phyloP scores from a whole-genome alignment of 2,113 vertebrate genomes.

The Varanus komodoensis region DNA sequence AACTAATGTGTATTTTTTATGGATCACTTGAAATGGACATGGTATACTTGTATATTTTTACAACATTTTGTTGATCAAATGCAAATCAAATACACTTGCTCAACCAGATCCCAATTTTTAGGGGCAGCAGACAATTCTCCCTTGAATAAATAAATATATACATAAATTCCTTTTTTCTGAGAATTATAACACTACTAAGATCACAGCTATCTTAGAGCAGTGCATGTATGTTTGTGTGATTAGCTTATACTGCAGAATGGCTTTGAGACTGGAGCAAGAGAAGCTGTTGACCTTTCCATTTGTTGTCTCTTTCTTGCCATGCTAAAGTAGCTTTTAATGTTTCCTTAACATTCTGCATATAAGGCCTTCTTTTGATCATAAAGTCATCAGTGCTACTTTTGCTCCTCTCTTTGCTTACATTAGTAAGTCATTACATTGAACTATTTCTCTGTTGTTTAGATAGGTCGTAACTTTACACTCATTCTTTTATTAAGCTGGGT shows the following conservation, averaged over 20 bases:
- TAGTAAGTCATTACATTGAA: constrained; percentile 1
- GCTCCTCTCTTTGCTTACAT: background rate
- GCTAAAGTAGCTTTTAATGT: background rate
- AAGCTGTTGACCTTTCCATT: background rate
- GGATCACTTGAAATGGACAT: too few species aligned
- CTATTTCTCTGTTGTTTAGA: background rate
- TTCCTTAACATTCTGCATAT: background rate
- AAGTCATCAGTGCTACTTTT: background rate
- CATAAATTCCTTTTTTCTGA: too few species aligned
- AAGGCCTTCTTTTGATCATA: background rate
- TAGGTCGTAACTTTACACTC: background rate
- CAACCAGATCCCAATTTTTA: background rate
- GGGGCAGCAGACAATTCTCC: background rate
- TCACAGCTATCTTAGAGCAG: background rate
- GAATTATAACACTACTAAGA: background rate
- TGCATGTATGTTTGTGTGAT: background rate
- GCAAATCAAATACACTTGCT: background rate
- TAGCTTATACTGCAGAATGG: background rate
- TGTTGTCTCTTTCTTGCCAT: background rate
- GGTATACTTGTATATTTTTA: too few species aligned
- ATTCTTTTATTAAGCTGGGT: background rate
- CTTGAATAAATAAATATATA: too few species aligned
- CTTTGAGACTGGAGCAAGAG: background rate
- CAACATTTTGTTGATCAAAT: background rate
- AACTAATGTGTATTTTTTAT: too few species aligned